These are phyloP conservation scores for Athalia cordata DNA, from an alignment of 2,888 invertebrate species.

Conservation along the genomic window DNA sequence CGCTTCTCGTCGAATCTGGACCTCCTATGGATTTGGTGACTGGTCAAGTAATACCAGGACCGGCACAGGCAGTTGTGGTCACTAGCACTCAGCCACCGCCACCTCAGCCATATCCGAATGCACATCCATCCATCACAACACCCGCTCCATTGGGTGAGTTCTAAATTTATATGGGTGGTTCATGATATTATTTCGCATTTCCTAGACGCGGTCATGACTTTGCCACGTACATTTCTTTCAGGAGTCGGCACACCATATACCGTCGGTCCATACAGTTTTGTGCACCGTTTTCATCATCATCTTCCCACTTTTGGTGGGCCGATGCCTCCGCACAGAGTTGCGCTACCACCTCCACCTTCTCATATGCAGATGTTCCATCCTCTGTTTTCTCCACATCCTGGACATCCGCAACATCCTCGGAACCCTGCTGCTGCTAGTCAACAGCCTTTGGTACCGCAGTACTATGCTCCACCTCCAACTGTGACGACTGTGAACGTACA, in stretches of 20 bases:
- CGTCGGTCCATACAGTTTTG: slow-evolving; percentile 82
- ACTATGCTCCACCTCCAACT: slow-evolving; percentile 66
- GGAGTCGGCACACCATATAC: slow-evolving; percentile 78
- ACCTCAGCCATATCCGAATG: slow-evolving; percentile 74
- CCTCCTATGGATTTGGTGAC: slow-evolving; percentile 67
- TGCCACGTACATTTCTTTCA: slow-evolving; percentile 47
- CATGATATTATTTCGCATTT: neutral
- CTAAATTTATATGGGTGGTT: neutral
- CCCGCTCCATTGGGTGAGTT: slow-evolving; percentile 76
- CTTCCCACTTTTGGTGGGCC: slow-evolving; percentile 75
- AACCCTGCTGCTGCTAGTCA: slow-evolving; percentile 74
- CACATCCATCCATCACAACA: slow-evolving; percentile 77
- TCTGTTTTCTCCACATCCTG: slow-evolving; percentile 73
- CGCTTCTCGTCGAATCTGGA: slow-evolving; percentile 74
- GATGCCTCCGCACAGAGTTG: slow-evolving; percentile 75
- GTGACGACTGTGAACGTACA: slow-evolving; percentile 67
- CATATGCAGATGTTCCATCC: slow-evolving; percentile 76
- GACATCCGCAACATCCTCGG: slow-evolving; percentile 64
- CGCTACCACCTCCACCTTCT: slow-evolving; percentile 74
- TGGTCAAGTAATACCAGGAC: slow-evolving; percentile 71
- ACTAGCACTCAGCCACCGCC: slow-evolving; percentile 75
- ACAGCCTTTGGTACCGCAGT: slow-evolving; percentile 76
- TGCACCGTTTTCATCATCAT: slow-evolving; percentile 79
- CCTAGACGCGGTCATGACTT: neutral
- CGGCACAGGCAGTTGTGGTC: slow-evolving; percentile 74